Evolutionary conservation across 2,113 vertebrate species (phyloP), one percentile per base, ranked within the genome.

Genomic region (Xyliphius kryptos): DNA sequence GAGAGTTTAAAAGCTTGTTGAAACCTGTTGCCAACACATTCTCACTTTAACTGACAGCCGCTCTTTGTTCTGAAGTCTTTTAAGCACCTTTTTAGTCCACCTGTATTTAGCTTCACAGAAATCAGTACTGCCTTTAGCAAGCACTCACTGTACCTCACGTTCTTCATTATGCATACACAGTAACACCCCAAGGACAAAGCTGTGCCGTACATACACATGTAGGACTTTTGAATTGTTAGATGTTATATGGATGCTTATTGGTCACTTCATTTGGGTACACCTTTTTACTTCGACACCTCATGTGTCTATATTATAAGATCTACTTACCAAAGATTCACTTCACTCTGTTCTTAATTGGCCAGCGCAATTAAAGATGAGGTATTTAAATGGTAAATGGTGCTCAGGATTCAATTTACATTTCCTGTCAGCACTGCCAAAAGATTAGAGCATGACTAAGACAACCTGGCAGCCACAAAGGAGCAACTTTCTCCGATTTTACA

Each of bases 1-100:
- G 44, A 65, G 61, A 65, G 17, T 57, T 66, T 66, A 66, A 66
- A 65, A 38, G 41, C 62, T 65, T 56, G 52, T 56, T 48, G 47
- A 56, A 48, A 37, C 53, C 19, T 13, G 11, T 57, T 66, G 53
- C 44, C 49, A 56, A 6, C 44, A 49, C 53, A 66, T 37, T 57
- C 19, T 3, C 44, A 17, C 36, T 57, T 54, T 56, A 46, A 38
- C 46, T 66, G 63, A 57, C 63, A 66, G 32, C 36, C 44, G 20
- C 44, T 50, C 46, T 66, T 66, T 57, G 54, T 56, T 57, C 55
- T 56, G 44, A 57, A 22, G 54, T 56, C 26, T 43, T 37, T 40
- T 56, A 40, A 56, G 44, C 53, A 22, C n/a, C n/a, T n/a, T n/a
- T 57, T 50, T 32, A 49, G 36, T 50, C 44, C 14, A 57, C 46